Evolutionary conservation across 2,888 invertebrate genomes (phyloP).

Genomic region (Drosophila vallismaia): DNA sequence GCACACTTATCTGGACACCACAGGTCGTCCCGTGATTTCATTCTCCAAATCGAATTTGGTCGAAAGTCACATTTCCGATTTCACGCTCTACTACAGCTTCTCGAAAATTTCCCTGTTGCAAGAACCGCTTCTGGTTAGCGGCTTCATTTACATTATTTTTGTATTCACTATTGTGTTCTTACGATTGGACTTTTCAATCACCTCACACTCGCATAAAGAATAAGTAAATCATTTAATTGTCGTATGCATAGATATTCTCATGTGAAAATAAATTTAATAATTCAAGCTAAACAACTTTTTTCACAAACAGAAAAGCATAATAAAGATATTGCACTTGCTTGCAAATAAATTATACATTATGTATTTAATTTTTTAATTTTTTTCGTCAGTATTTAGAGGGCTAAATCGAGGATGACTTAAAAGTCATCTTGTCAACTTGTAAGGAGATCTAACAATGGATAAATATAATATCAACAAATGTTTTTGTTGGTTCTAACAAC

Average conservation of each 20-base stretch:
- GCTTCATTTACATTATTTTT: conserved; percentile 95
- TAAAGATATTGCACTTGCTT: conserved; percentile 10
- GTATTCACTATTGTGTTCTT: conserved; percentile 96
- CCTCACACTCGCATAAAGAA: conserved; percentile 83
- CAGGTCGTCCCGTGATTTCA: conserved; percentile 94
- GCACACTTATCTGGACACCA: conserved; percentile 97
- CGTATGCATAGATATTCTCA: neutral
- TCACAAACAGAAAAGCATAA: neutral
- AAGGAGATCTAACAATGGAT: no score
- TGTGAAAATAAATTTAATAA: conserved; percentile 1
- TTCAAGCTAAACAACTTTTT: neutral
- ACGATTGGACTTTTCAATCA: conserved; percentile 97
- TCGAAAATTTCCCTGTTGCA: conserved; percentile 93
- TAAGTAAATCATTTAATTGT: conserved; percentile 16
- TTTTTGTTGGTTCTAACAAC: no score
- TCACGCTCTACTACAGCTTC: conserved; percentile 95
- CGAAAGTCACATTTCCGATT: conserved; percentile 98
- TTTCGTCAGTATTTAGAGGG: neutral
- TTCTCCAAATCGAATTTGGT: conserved; percentile 94
- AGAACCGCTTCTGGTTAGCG: conserved; percentile 95
- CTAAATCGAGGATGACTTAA: neutral
- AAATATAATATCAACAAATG: no score
- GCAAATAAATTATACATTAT: neutral
- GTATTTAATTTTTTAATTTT: neutral
- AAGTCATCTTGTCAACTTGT: no score